phyloP scores from a whole-genome alignment of 2,888 invertebrate species.

The Melinaea marsaeus region DNA sequence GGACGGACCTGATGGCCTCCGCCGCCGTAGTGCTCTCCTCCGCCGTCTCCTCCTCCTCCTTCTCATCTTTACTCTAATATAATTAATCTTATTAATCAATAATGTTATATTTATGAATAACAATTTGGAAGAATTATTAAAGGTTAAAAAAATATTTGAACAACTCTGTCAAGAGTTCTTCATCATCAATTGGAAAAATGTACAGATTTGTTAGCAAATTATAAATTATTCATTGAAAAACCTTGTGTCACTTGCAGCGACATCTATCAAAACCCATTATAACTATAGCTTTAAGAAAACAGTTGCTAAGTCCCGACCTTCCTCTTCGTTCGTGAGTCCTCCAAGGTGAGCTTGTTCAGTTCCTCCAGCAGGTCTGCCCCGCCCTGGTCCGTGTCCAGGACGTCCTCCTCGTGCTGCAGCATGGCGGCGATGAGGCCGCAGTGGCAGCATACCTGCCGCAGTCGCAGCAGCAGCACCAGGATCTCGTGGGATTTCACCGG shows the following conservation, averaged over 20 bases:
- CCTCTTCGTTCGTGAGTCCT: slow-evolving; percentile 44
- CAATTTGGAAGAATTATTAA: too few species aligned
- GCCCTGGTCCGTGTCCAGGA: slow-evolving; percentile 45
- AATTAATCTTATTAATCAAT: too few species aligned
- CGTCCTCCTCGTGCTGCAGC: slow-evolving; percentile 59
- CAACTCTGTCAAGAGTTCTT: too few species aligned
- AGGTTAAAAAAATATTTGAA: too few species aligned
- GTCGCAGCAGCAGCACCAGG: slow-evolving; percentile 87
- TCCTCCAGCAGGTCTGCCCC: slow-evolving; percentile 81
- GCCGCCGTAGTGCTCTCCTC: slow-evolving; percentile 67
- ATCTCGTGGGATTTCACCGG: slow-evolving; percentile 83
- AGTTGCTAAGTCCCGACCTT: slow-evolving; percentile 37
- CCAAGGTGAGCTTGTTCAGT: slow-evolving; percentile 79
- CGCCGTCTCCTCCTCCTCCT: slow-evolving; percentile 38
- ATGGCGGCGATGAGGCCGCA: slow-evolving; percentile 85
- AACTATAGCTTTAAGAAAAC: too few species aligned
- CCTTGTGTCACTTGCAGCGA: too few species aligned
- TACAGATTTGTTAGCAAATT: too few species aligned
- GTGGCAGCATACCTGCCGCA: slow-evolving; percentile 94
- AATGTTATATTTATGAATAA: too few species aligned
- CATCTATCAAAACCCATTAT: too few species aligned
- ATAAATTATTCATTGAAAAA: too few species aligned
- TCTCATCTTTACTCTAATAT: slow-evolving; percentile 36
- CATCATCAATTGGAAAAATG: too few species aligned
- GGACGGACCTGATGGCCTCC: slow-evolving; percentile 79